A percentile compares a stretch with the other conserved stretches of the same genome.
phyloP scores from a whole-genome alignment of 2,113 vertebrate species.

The Puntigrus tetrazona region DNA sequence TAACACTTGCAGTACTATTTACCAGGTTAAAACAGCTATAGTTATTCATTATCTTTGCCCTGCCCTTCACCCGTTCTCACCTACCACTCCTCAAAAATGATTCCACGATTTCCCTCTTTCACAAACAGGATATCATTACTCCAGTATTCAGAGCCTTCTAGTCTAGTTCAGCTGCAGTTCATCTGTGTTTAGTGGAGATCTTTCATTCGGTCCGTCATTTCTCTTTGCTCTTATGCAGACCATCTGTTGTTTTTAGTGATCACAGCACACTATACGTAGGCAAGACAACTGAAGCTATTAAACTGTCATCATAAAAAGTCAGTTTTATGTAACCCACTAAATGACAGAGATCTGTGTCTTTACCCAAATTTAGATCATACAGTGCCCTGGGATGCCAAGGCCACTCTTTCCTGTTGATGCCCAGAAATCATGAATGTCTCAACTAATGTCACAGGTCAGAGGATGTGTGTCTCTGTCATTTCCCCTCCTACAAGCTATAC shows the following conservation, averaged over 20 bases:
- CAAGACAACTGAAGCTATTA: constrained; percentile 4
- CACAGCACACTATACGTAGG: not conserved
- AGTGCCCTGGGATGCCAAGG: constrained; percentile 27
- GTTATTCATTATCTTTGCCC: constrained; percentile 26
- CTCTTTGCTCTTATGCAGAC: not conserved
- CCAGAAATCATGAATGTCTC: constrained; percentile 50
- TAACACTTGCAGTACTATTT: constrained; percentile 57
- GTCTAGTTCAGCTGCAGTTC: constrained; percentile 4
- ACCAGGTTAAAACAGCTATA: not conserved
- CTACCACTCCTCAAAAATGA: not conserved
- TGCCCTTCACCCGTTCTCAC: constrained; percentile 36
- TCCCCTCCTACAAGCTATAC: constrained; percentile 57
- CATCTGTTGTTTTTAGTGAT: constrained; percentile 11
- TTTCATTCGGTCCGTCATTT: not conserved
- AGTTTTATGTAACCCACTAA: not conserved
- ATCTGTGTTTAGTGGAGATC: not conserved
- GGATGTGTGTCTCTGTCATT: constrained; percentile 71
- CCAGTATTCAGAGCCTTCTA: not conserved
- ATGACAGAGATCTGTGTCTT: not conserved
- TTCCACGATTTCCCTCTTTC: constrained; percentile 20
- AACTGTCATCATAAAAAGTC: not conserved
- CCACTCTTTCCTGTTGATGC: constrained; percentile 62
- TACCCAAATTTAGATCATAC: not conserved
- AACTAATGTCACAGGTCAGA: constrained; percentile 64
- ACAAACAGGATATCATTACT: constrained; percentile 47